Evolutionary conservation across 2,888 invertebrate species (phyloP).

Genomic region (Stenodera caucasica): DNA sequence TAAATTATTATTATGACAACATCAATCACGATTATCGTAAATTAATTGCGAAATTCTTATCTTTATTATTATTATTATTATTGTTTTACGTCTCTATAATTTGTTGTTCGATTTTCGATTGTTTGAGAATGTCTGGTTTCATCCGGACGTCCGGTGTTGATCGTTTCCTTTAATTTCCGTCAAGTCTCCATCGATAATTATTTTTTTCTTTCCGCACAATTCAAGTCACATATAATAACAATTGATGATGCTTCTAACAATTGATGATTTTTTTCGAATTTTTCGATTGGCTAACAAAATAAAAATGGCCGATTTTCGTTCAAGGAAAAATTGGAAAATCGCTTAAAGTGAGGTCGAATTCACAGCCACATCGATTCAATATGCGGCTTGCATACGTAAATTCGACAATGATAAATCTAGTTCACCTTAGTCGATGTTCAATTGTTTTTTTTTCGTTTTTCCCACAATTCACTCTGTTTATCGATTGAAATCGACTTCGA

Average conservation of each 20-base stretch:
- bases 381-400: background rate
- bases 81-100: background rate
- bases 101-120: background rate
- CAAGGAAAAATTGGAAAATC: conserved; percentile 1
- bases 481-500: no score
- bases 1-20: background rate
- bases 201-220: background rate
- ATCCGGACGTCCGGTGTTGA: background rate
- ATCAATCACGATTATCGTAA: background rate
- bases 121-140: background rate
- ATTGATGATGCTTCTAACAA: background rate
- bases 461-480: no score
- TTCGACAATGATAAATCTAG: background rate
- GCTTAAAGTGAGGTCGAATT: background rate
- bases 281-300: no score
- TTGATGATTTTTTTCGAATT: no score
- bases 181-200: background rate
- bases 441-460: background rate
- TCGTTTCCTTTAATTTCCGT: background rate
- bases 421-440: background rate
- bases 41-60: background rate
- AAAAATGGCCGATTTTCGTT: background rate
- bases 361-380: background rate
- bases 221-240: background rate
- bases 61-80: background rate